Evolutionary conservation across 2,113 vertebrate genomes (phyloP), one percentile per base, ranked within the genome.

Genomic region (Spea bombifrons): DNA sequence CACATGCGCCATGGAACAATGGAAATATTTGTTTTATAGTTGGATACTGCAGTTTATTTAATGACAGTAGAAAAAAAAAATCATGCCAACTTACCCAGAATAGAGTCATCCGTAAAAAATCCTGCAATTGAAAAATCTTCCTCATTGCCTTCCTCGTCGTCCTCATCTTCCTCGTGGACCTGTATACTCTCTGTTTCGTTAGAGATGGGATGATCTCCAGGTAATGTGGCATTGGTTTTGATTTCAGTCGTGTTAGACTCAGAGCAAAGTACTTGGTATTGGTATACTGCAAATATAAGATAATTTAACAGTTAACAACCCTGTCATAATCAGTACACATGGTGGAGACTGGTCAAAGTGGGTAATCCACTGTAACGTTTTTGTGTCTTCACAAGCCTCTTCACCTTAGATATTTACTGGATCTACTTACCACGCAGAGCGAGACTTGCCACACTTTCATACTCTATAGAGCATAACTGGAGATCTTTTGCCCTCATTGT

Each of bases 41-140:
- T 30, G 30, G 30, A 30, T 30, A 30, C 30, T 30, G 30, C 30
- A 30, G 30, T 30, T 30, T 30, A 30, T 30, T 30, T 1, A 30
- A 30, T 30, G 30, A 30, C 1, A 2, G 30, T 30, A 30, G 30
- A 30, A 30, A 30, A 30, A n/a, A 30, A 30, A 30, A 55, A 30
- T 30, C 30, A 30, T 30, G 30, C 30, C 30, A 6, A 55, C 78
- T 43, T 61, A 80, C 78, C 78, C 49, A 50, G 78, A 43, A 80
- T 80, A 68, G 71, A 50, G 17, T 80, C 78, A 3, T 74, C 78
- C 61, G 55, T 59, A 44, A 43, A 15, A 30, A 43, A 61, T 5
- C 52, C 65, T 3, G 48, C 48, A 4, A 74, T 13, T 17, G 52
- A 30, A 17, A 76, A 0, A 16, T 50, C 47, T 15, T 63, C 66